These are phyloP conservation scores for Maconellicoccus hirsutus DNA, from an alignment of 1,140 invertebrate species.

Conservation along the genomic window DNA sequence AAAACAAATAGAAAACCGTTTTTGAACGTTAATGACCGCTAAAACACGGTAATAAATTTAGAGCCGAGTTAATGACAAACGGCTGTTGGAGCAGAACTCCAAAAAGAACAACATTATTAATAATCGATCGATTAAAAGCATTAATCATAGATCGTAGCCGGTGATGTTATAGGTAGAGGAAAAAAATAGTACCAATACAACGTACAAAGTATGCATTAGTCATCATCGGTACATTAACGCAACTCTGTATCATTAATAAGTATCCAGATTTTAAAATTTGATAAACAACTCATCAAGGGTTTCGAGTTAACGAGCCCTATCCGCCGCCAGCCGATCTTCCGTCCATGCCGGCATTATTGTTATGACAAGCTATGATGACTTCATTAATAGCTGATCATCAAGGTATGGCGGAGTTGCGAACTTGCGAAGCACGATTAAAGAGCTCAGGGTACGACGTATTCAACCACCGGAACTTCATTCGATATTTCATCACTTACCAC, in stretches of 20 bases:
- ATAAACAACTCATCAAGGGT: slow-evolving; percentile 8
- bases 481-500: background rate
- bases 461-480: slow-evolving; percentile 2
- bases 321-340: slow-evolving; percentile 1
- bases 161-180: background rate
- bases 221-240: slow-evolving; percentile 7
- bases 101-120: background rate
- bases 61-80: background rate
- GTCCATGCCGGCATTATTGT: background rate
- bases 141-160: background rate
- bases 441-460: background rate
- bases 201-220: slow-evolving; percentile 1
- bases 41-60: background rate
- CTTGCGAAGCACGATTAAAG: background rate
- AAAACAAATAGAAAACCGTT: background rate
- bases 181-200: background rate
- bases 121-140: slow-evolving; percentile 9
- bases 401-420: background rate
- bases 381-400: slow-evolving; percentile 9
- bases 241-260: background rate
- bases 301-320: slow-evolving; percentile 7
- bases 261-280: slow-evolving; percentile 9
- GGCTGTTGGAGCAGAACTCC: background rate
- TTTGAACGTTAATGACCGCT: background rate
- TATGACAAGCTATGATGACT: slow-evolving; percentile 3